phyloP scores from a whole-genome alignment of 2,797 vertebrate genomes.

The Acipenser ruthenus region DNA sequence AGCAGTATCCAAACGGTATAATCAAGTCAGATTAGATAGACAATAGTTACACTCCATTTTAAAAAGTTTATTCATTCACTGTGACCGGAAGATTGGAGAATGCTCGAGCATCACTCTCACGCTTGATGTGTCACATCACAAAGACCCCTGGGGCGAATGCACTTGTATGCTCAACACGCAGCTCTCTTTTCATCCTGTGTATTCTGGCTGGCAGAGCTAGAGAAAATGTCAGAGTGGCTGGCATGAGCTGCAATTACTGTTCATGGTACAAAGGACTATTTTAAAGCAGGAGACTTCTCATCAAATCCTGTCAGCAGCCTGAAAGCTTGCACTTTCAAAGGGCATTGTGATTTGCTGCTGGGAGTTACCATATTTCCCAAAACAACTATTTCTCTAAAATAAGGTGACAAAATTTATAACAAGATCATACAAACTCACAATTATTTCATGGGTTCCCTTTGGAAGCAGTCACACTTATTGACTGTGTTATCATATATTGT shows the following conservation, averaged over 20 bases:
- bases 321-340: neutral
- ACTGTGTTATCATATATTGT: too few species aligned
- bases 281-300: constrained; percentile 65
- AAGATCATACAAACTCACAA: too few species aligned
- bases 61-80: constrained; percentile 67
- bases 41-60: constrained; percentile 54
- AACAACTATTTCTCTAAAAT: too few species aligned
- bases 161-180: constrained; percentile 56
- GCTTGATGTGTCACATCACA: constrained; percentile 72
- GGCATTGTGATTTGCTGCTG: too few species aligned
- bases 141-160: constrained; percentile 46
- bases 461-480: too few species aligned
- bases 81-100: constrained; percentile 42
- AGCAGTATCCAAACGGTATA: constrained; percentile 70
- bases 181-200: constrained; percentile 46
- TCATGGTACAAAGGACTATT: constrained; percentile 64
- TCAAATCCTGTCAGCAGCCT: constrained; percentile 59
- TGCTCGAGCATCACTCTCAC: constrained; percentile 57
- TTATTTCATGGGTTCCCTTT: too few species aligned
- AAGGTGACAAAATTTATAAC: too few species aligned
- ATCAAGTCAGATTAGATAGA: constrained; percentile 66
- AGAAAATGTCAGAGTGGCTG: constrained; percentile 22
- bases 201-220: constrained; percentile 52
- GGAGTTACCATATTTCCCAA: too few species aligned
- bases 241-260: constrained; percentile 60